Conservation (phyloP, 1,140 invertebrate genomes). For the Drosophila pectinifera region DNA sequence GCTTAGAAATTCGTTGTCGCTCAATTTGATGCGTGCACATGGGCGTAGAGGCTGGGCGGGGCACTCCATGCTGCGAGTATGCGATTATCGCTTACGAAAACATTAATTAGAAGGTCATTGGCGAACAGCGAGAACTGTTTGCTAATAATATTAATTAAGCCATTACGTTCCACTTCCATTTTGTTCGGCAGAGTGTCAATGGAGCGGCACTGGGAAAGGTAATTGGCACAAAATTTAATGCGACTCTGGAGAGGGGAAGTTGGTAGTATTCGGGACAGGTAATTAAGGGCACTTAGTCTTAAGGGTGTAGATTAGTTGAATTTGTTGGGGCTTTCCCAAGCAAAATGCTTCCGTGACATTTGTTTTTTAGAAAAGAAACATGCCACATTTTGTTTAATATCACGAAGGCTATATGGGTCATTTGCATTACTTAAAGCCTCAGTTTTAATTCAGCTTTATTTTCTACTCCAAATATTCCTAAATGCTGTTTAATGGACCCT, state of each 20-base stretch:
- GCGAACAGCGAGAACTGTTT: slow-evolving; percentile 42
- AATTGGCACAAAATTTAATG: slow-evolving; percentile 43
- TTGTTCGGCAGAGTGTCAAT: slow-evolving; percentile 30
- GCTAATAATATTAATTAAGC: slow-evolving; percentile 76
- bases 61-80: slow-evolving; percentile 24
- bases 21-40: slow-evolving; percentile 63
- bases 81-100: slow-evolving; percentile 51
- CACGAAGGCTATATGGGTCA: too few relatives aligned
- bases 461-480: neutral
- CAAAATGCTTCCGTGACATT: neutral
- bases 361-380: neutral
- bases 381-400: neutral
- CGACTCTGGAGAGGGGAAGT: neutral
- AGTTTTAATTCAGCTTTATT: neutral
- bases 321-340: neutral
- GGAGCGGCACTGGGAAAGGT: slow-evolving; percentile 19
- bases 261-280: neutral
- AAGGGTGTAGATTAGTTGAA: neutral
- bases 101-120: slow-evolving; percentile 68
- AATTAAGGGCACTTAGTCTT: slow-evolving; percentile 17
- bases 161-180: slow-evolving; percentile 49
- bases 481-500: neutral
- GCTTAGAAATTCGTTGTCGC: slow-evolving; percentile 56
- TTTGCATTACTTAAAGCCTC: neutral
- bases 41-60: slow-evolving; percentile 30